A percentile compares a stretch with the other conserved stretches of the same genome.
phyloP scores from a whole-genome alignment of 35 echinoderm and acorn worm genomes.

The Anneissia japonica region DNA sequence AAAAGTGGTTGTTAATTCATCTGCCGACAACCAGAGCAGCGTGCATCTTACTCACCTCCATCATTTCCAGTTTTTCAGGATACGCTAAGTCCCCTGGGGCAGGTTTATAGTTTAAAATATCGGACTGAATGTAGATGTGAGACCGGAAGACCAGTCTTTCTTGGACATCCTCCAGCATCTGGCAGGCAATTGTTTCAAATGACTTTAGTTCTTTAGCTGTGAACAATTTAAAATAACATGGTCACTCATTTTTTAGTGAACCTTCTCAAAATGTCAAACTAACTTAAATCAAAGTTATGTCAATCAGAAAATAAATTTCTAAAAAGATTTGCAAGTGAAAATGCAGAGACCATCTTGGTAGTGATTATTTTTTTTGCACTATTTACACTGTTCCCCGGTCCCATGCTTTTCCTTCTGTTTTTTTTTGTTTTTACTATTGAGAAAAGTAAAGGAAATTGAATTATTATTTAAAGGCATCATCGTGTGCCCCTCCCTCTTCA shows the following conservation, averaged over 20 bases:
- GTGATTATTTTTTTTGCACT: too few species aligned
- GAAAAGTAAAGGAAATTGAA: too few species aligned
- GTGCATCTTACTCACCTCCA: conserved; percentile 82
- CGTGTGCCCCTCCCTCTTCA: too few species aligned
- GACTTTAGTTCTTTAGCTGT: conserved; percentile 81
- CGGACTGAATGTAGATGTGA: conserved; percentile 88
- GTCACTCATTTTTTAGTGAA: too few species aligned
- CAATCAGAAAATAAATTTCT: too few species aligned
- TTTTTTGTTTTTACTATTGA: too few species aligned
- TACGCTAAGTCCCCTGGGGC: conserved; percentile 91
- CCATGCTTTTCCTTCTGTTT: not conserved
- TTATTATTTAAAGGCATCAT: too few species aligned
- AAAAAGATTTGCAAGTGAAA: too few species aligned
- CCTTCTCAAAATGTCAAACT: too few species aligned
- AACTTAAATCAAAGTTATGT: too few species aligned
- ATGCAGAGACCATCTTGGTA: too few species aligned
- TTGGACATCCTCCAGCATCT: conserved; percentile 96
- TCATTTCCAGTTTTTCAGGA: conserved; percentile 99
- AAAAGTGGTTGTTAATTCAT: not conserved
- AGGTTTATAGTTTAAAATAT: conserved; percentile 87
- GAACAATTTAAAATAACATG: not conserved
- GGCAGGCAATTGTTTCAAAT: conserved; percentile 65
- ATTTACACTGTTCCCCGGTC: too few species aligned
- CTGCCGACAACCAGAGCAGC: not conserved
- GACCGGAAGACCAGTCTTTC: conserved; percentile 82